Conservation (phyloP, 2,888 invertebrate genomes). For the Eledona agricola region DNA sequence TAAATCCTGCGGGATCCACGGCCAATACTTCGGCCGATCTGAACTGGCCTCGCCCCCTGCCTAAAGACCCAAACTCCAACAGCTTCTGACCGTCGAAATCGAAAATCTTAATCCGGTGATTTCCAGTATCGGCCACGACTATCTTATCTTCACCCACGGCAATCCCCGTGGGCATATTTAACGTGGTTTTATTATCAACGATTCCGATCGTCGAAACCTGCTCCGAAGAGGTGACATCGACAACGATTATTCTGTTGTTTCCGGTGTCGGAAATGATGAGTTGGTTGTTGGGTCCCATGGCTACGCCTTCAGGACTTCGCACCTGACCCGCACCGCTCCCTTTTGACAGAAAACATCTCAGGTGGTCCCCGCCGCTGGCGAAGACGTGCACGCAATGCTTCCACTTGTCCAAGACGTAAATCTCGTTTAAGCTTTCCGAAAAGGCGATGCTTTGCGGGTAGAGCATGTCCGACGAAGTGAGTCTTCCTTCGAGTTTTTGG, state of each 20-base stretch:
- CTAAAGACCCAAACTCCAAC: slow-evolving; percentile 72
- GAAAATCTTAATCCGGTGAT: slow-evolving; percentile 73
- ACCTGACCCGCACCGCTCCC: slow-evolving; percentile 72
- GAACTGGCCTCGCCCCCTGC: slow-evolving; percentile 74
- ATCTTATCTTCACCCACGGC: slow-evolving; percentile 67
- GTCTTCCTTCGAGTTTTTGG: slow-evolving; percentile 64
- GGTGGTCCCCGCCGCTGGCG: slow-evolving; percentile 69
- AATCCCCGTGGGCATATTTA: slow-evolving; percentile 78
- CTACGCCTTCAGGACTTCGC: slow-evolving; percentile 78
- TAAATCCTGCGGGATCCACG: slow-evolving; percentile 76
- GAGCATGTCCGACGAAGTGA: slow-evolving; percentile 68
- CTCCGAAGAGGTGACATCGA: slow-evolving; percentile 68
- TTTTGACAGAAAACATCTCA: slow-evolving; percentile 71
- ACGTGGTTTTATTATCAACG: slow-evolving; percentile 52
- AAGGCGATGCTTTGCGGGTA: slow-evolving; percentile 72
- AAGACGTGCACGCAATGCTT: slow-evolving; percentile 76
- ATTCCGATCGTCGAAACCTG: slow-evolving; percentile 71
- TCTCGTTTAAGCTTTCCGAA: slow-evolving; percentile 66
- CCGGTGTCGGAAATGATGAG: slow-evolving; percentile 82
- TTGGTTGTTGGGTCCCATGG: slow-evolving; percentile 65
- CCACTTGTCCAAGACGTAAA: slow-evolving; percentile 74
- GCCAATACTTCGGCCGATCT: slow-evolving; percentile 78
- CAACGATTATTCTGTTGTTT: slow-evolving; percentile 73
- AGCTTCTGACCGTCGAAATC: slow-evolving; percentile 67
- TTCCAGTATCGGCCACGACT: slow-evolving; percentile 76